Evolutionary conservation across 2,797 vertebrate species (phyloP), one percentile per base, ranked within the genome.

Genomic region (Parauchenoglanis punctatus): DNA sequence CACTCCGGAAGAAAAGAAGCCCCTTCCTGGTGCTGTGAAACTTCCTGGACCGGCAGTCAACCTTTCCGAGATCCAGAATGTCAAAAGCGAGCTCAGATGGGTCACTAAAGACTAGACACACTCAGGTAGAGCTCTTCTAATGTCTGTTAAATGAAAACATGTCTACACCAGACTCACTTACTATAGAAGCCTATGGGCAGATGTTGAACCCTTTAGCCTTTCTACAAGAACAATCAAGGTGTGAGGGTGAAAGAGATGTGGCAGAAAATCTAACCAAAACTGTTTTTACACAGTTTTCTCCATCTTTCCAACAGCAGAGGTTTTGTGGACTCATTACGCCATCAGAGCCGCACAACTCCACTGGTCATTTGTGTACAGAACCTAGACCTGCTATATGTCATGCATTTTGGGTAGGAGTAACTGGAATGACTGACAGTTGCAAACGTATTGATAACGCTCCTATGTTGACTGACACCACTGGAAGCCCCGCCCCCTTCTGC

Each of bases 21-120:
- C 91, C 7, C 90, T 98, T 88, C 97, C 97, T 12, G 98, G 97
- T 67, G 97, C 97, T 0, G 96, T 97, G 90, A 99, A 98, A 90
- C 96, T 98, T 87, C 98, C 97, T 5, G 98, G 98, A 7, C 98
- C 97, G 7, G 95, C 96, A 0, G 97, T 99, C 65, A 97, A 99
- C 94, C 95, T 99, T 23, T 97, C 97, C 28, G 98, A 99, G 94
- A 97, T 99, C 89, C 97, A 99, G 94, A 99, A 98, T 82, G 96
- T 98, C 92, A 99, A 97, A 94, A 99, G 96, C 23, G 98, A 99
- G 92, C 96, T 99, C 89, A 97, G 96, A 96, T 98, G 95, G 92
- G 98, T 99, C 91, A 98, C 97, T 91, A 99, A 96, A 95, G 97
- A 99, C 7, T 98, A 97, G 92, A 91, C 20, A 73, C 68, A 84